Evolutionary conservation across 2,888 invertebrate species (phyloP).

Genomic region (Drosophila kuntzei): DNA sequence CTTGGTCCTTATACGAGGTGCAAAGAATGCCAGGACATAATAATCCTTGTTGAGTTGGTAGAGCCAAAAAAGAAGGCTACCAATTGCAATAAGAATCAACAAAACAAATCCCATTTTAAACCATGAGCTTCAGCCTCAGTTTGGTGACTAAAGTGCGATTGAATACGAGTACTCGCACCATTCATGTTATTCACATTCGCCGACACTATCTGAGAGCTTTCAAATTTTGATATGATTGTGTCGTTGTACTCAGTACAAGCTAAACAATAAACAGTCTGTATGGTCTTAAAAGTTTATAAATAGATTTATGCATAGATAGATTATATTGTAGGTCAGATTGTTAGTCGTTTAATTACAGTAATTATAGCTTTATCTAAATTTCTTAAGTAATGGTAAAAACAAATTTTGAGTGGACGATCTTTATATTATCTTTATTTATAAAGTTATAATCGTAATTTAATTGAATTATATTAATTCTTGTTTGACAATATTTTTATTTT

Average conservation of each 20-base stretch:
- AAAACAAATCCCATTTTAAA: slow-evolving; percentile 33
- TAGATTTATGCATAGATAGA: too few species aligned
- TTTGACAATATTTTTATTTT: too few species aligned
- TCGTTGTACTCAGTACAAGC: background rate
- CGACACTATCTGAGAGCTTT: background rate
- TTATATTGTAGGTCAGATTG: too few species aligned
- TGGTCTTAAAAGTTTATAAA: background rate
- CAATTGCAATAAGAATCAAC: slow-evolving; percentile 40
- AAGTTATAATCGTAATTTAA: too few species aligned
- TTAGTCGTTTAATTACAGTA: background rate
- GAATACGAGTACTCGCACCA: background rate
- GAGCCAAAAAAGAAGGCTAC: slow-evolving; percentile 53
- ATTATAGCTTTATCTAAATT: background rate
- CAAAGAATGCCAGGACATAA: slow-evolving; percentile 57
- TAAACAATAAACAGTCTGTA: background rate
- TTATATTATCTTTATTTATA: too few species aligned
- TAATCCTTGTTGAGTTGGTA: slow-evolving; percentile 61
- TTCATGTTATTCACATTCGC: background rate
- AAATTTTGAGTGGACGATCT: too few species aligned
- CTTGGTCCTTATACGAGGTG: slow-evolving; percentile 65
- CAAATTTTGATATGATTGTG: slow-evolving; percentile 11
- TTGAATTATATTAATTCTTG: too few species aligned
- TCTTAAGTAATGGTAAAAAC: background rate
- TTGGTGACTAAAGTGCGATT: slow-evolving; percentile 12
- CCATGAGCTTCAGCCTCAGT: background rate